A percentile compares a stretch with the other conserved stretches of the same genome.
Evolutionary conservation across 2,888 invertebrate genomes (phyloP).

Genomic region (Trissoscelio sp.): DNA sequence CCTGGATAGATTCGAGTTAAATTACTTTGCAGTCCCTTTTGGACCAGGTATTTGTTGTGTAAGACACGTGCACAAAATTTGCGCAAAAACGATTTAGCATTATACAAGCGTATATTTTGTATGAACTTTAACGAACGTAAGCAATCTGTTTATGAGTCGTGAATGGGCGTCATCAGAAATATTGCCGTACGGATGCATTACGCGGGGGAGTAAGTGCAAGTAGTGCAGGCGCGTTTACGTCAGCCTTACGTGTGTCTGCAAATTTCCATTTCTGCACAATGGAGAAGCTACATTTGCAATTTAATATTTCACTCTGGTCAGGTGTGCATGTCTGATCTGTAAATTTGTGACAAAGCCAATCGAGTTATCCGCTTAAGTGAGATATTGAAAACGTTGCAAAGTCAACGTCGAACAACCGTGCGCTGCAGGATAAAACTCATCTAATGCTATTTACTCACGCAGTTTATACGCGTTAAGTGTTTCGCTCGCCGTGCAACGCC

Average conservation of each 20-base stretch:
- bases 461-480: neutral
- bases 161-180: slow-evolving; percentile 3
- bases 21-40: slow-evolving; percentile 12
- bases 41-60: neutral
- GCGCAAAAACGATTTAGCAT: slow-evolving; percentile 9
- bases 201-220: slow-evolving; percentile 30
- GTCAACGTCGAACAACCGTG: slow-evolving; percentile 1
- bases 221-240: slow-evolving; percentile 56
- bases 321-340: neutral
- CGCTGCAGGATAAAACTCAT: slow-evolving; percentile 13
- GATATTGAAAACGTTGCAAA: slow-evolving; percentile 17
- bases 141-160: neutral
- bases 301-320: slow-evolving; percentile 34
- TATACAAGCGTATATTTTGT: slow-evolving; percentile 10
- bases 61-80: neutral
- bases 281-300: slow-evolving; percentile 21
- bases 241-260: slow-evolving; percentile 35
- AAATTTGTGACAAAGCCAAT: slow-evolving; percentile 33
- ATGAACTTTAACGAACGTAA: slow-evolving; percentile 19
- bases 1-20: slow-evolving; percentile 12
- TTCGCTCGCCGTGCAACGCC: neutral
- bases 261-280: slow-evolving; percentile 43
- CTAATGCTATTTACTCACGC: neutral
- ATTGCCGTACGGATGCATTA: neutral
- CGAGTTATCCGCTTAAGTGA: slow-evolving; percentile 20